Base-by-base conservation (phyloP, 2,888 invertebrate genomes). In the Lithophane semibrunnea region DNA sequence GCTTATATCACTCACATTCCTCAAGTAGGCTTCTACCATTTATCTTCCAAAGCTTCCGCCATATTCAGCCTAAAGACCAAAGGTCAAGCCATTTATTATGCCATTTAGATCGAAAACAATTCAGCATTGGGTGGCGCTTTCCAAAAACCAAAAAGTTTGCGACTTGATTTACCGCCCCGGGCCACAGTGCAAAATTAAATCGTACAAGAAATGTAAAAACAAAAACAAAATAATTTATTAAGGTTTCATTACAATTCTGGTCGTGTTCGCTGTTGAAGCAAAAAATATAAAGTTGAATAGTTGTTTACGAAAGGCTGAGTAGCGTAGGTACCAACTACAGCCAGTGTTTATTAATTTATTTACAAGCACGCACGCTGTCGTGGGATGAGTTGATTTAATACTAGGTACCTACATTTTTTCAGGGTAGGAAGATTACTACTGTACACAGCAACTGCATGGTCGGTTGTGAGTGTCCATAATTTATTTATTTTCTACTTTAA, bases 221-320 rank as follows among this genome's bases (percentile, higher is more conserved):
- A 82, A 81, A 84, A 80, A 80, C 86, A 85, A 83, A 82, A 85
- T 85, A 88, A 90, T 89, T 90, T 90, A 90, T 90, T 80, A 85
- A 79, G 86, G 89, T 85, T 73, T 84, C 80, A 85, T 87, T 85
- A 79, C 72, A 68, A 81, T 85, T 81, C 75, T 75, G 58, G 75
- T 73, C 61, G 72, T 65, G 82, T 77, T 69, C 37, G 65, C 24
- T 68, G 81, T 68, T 68, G 66, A 64, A 74, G 76, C 66, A 79
- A 72, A 83, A 80, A 73, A 73, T 61, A 75, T 44, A 54, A 73
- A 69, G 73, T 72, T 63, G 66, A 74, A 70, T 84, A 86, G 76
- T 83, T 87, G 85, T 87, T 86, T 87, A 76, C 77, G 64, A 67
- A 81, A 81, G n/a, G 69, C 42, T 67, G 75, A 56, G 75, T 58